Evolutionary conservation across 2,888 invertebrate genomes (phyloP), one percentile per base, ranked within the genome.

Genomic region (Apamea crenata): DNA sequence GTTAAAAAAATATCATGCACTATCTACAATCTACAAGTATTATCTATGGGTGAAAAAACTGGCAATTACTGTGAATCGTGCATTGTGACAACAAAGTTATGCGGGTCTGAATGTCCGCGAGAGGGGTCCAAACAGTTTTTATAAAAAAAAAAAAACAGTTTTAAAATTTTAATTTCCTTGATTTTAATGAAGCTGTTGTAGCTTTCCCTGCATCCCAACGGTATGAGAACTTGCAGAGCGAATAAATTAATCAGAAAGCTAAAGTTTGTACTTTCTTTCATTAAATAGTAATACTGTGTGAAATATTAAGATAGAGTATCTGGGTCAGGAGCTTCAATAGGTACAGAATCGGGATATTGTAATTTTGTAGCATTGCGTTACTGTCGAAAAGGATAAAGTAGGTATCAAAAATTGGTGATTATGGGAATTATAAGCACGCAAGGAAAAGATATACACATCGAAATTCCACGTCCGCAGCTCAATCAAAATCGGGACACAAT

Each of bases 61-160:
- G 14, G 25, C 25, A 84, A 73, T 59, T 75, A 78, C 74, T 80
- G 72, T 78, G 76, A 75, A 73, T 63, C 72, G 81, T 88, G 78
- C 74, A 72, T 44, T 77, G 79, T 65, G 71, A 66, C 59, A 66
- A 76, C 44, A 18, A 61, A 44, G 25, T 63, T 74, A 65, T 44
- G 61, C 56, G 18, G 72, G 81, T 80, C 83, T 77, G 77, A 84
- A 80, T 67, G 70, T 68, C n/a, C n/a, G 74, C 77, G 70, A 77
- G 16, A 47, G 36, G 5, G 16, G 5, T 25, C 8, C 56, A 32
- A 73, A 47, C 32, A 16, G 7, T 25, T 36, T 29, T 16, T 16
- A 47, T 12, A 44, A 25, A 63, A 61, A 65, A 40, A 44, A 25
- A 63, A 61, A 65, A 40, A 1, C 10, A 12, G 40, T n/a, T 76